Base-by-base conservation (phyloP, 2,888 invertebrate genomes). In the Iselma pallidipennis region DNA sequence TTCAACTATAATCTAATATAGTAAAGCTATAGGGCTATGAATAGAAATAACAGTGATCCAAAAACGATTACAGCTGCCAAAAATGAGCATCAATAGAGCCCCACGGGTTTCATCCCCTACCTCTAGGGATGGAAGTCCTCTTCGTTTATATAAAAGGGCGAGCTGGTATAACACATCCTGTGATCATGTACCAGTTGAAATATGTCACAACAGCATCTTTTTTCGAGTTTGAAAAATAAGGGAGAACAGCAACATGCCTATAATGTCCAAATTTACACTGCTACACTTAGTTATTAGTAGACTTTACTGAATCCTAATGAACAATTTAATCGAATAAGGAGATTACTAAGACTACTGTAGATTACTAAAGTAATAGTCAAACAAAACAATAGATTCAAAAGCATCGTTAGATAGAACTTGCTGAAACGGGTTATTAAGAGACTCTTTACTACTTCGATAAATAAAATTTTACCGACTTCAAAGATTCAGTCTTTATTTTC, bases 11-110 rank as follows among this genome's bases (percentile, higher is more conserved):
- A 80, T 81, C 79, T 78, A 81, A 81, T 81, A 78, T 76, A 78
- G 73, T 65, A 74, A 77, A 79, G 80, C 77, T 76, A 77, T 74
- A 75, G 75, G 77, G 76, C 79, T 73, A 78, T 79, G 81, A 81
- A 81, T 80, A 76, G 79, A 79, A 79, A 81, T 81, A 81, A 80
- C 79, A 77, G 78, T 81, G 81, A 82, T 82, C 82, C 80, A 77
- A 78, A 81, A 82, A 80, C 82, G 82, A 81, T 82, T 82, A 81
- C 81, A 80, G 80, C 81, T 81, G 81, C 82, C 81, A 81, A 77
- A 82, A 82, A 81, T 81, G 82, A 82, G 79, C 82, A 81, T 80
- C 80, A 78, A 74, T 74, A 70, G 74, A 71, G 76, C 73, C 78
- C 75, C 75, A 23, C 57, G 65, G 70, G 69, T 66, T 56, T 60